Conservation (phyloP, 2,888 invertebrate genomes). For the Drosophila subquinaria region DNA sequence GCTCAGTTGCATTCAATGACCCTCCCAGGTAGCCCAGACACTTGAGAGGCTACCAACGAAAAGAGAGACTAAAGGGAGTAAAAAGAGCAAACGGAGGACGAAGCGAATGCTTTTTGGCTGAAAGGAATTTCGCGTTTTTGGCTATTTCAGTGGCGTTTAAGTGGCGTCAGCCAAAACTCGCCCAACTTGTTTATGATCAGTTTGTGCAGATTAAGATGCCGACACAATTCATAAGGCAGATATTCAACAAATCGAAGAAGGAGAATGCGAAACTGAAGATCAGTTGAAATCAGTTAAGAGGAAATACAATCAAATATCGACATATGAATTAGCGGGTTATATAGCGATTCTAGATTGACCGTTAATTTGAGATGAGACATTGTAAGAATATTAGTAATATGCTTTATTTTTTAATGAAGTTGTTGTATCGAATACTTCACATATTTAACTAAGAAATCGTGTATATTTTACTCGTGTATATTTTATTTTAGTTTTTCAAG, state of each 20-base stretch:
- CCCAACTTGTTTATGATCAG: conserved; percentile 62
- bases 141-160: conserved; percentile 72
- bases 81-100: background rate
- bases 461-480: background rate
- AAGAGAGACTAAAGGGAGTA: conserved; percentile 6
- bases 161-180: conserved; percentile 62
- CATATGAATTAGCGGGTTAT: background rate
- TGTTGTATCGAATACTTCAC: background rate
- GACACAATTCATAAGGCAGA: conserved; percentile 29
- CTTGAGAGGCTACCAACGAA: background rate
- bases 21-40: conserved; percentile 52
- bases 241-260: background rate
- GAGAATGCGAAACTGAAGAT: background rate
- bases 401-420: background rate
- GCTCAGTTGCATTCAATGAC: conserved; percentile 72
- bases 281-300: background rate
- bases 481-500: no score
- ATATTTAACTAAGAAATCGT: no score
- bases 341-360: background rate
- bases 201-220: conserved; percentile 52
- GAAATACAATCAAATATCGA: background rate
- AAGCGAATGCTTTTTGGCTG: conserved; percentile 17
- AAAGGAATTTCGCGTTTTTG: conserved; percentile 59
- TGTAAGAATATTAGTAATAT: background rate
- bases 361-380: background rate